phyloP scores from a whole-genome alignment of 53 echinoderm and acorn worm species.

The Echinometra lucunter region DNA sequence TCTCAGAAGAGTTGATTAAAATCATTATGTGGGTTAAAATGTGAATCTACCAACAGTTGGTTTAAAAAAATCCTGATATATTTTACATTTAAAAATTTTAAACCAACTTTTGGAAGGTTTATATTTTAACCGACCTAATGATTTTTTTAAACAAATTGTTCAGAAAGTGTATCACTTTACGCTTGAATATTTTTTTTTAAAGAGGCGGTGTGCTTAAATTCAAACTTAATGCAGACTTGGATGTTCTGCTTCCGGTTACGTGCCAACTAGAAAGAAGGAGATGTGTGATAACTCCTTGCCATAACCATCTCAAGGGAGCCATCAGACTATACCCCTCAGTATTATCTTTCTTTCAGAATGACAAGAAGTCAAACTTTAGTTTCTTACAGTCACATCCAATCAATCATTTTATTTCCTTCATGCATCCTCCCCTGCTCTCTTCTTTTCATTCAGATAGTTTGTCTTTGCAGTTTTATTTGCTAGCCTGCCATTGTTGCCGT shows the following conservation, averaged over 20 bases:
- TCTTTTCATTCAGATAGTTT: background rate
- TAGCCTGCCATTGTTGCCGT: background rate
- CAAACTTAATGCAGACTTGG: background rate
- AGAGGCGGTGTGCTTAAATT: background rate
- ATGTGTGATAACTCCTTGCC: too few species aligned
- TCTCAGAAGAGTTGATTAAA: too few species aligned
- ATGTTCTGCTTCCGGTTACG: background rate
- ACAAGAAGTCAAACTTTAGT: background rate
- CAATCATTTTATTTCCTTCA: slow-evolving; percentile 8
- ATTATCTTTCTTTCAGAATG: background rate
- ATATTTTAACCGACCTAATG: too few species aligned
- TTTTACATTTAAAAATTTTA: too few species aligned
- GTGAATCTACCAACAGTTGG: too few species aligned
- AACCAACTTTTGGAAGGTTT: too few species aligned
- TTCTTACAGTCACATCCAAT: background rate
- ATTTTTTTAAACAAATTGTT: background rate
- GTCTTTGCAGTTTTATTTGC: background rate
- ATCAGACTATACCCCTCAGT: background rate
- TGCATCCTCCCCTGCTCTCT: background rate
- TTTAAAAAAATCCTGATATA: too few species aligned
- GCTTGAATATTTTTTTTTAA: too few species aligned
- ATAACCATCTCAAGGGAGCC: background rate
- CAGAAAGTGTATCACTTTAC: too few species aligned
- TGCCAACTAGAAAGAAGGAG: background rate
- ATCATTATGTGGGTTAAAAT: too few species aligned